Evolutionary conservation across 2,113 vertebrate species (phyloP).

Genomic region (Phylloscopus trochilus): DNA sequence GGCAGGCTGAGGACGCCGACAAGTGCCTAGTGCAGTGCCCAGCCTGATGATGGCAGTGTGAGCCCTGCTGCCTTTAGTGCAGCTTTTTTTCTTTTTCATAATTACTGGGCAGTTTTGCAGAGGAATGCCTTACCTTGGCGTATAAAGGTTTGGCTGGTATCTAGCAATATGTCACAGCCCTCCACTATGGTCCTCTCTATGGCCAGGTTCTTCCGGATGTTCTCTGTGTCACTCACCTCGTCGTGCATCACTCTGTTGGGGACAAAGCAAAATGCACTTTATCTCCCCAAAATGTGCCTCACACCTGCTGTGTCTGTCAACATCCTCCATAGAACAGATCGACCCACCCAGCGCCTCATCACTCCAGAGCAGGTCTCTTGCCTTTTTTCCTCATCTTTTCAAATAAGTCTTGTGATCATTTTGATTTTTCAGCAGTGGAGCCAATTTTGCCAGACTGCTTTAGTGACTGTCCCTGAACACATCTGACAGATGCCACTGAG

Average conservation of each 20-base stretch:
- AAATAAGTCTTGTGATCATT: background rate
- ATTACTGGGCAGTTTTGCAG: background rate
- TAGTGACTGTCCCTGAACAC: background rate
- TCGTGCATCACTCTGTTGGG: slow-evolving; percentile 92
- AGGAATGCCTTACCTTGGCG: slow-evolving; percentile 84
- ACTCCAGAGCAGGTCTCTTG: background rate
- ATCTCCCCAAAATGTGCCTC: background rate
- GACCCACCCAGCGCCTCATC: background rate
- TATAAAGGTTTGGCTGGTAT: slow-evolving; percentile 96
- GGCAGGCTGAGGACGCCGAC: background rate
- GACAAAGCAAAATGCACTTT: background rate
- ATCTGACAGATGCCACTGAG: background rate
- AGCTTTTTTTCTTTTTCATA: no score
- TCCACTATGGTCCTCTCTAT: slow-evolving; percentile 98
- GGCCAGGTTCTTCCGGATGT: slow-evolving; percentile 96
- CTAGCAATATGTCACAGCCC: slow-evolving; percentile 94
- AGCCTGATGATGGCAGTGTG: background rate
- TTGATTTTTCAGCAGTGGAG: background rate
- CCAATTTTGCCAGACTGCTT: background rate
- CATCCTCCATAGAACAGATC: background rate
- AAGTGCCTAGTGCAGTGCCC: background rate
- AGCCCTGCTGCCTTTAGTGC: background rate
- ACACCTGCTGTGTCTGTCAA: background rate
- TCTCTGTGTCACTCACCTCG: slow-evolving; percentile 97
- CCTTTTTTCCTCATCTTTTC: background rate